These are phyloP conservation scores for Myrmophylax atrothorax DNA, from an alignment of 2,113 vertebrate genomes.

Conservation along the genomic window DNA sequence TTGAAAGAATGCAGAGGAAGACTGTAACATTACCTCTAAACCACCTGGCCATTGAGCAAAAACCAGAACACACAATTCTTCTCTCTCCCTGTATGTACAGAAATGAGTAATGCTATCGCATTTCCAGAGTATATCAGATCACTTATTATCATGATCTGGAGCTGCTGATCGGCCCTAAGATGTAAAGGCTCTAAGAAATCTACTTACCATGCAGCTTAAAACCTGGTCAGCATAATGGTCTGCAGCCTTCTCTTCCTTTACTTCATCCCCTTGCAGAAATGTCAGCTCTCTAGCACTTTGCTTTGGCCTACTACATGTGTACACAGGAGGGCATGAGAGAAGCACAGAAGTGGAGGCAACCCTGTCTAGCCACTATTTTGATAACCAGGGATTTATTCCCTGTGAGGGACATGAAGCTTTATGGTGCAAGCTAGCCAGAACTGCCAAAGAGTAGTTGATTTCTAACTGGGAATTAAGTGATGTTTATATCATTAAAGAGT, in stretches of 20 bases:
- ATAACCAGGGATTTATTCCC: neutral
- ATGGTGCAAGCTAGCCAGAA: neutral
- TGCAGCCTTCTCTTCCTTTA: neutral
- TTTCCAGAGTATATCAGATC: neutral
- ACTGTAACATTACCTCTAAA: neutral
- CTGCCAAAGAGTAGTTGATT: neutral
- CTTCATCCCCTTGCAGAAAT: neutral
- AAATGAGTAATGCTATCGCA: neutral
- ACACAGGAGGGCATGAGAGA: slow-evolving; percentile 66
- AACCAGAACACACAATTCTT: neutral
- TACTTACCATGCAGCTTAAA: neutral
- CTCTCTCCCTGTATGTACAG: neutral
- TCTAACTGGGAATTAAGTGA: neutral
- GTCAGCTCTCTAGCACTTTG: neutral
- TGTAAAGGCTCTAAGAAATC: neutral
- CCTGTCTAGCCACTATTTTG: neutral
- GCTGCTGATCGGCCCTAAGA: neutral
- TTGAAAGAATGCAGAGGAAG: neutral
- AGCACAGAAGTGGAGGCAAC: slow-evolving; percentile 30
- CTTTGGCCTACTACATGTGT: slow-evolving; percentile 25
- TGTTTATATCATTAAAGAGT: neutral
- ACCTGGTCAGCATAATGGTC: neutral
- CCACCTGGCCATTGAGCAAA: neutral
- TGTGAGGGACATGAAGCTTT: neutral
- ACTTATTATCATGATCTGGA: neutral